Evolutionary conservation across 2,113 vertebrate genomes (phyloP).

Genomic region (Artemisiospiza belli): DNA sequence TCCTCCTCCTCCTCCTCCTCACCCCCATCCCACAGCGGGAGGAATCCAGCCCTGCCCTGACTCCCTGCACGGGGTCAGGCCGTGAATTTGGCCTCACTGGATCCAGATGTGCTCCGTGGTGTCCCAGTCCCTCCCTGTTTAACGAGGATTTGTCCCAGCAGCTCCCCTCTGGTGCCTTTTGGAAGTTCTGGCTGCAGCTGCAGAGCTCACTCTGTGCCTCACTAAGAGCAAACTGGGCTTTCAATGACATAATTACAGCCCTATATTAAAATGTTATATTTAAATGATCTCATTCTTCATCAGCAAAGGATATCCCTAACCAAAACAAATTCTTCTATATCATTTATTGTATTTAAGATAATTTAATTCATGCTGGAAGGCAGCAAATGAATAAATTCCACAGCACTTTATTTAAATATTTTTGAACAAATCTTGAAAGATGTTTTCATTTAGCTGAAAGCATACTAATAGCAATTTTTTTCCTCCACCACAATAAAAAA

Average conservation of each 20-base stretch:
- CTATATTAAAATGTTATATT: constrained; percentile 43
- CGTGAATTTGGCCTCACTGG: not conserved
- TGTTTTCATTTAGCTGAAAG: constrained; percentile 76
- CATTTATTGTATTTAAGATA: constrained; percentile 65
- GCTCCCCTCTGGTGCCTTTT: not conserved
- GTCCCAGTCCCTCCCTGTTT: not conserved
- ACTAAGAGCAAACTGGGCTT: not conserved
- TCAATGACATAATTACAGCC: constrained; percentile 43
- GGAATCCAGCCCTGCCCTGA: not conserved
- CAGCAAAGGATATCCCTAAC: constrained; percentile 49
- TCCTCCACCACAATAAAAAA: constrained; percentile 60
- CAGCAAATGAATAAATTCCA: constrained; percentile 68
- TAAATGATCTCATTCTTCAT: constrained; percentile 57
- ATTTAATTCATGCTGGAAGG: constrained; percentile 58
- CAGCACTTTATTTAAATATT: constrained; percentile 77
- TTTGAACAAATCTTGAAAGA: constrained; percentile 74
- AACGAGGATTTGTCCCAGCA: not conserved
- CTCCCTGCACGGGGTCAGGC: fast-evolving
- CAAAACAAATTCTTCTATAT: constrained; percentile 56
- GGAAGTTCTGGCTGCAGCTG: not conserved
- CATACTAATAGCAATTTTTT: constrained; percentile 74
- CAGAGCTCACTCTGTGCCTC: not conserved
- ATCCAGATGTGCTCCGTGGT: fast-evolving
- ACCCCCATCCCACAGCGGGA: fast-evolving
- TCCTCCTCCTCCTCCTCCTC: not conserved